phyloP scores from a whole-genome alignment of 2,113 vertebrate genomes.

The Piprites chloris region DNA sequence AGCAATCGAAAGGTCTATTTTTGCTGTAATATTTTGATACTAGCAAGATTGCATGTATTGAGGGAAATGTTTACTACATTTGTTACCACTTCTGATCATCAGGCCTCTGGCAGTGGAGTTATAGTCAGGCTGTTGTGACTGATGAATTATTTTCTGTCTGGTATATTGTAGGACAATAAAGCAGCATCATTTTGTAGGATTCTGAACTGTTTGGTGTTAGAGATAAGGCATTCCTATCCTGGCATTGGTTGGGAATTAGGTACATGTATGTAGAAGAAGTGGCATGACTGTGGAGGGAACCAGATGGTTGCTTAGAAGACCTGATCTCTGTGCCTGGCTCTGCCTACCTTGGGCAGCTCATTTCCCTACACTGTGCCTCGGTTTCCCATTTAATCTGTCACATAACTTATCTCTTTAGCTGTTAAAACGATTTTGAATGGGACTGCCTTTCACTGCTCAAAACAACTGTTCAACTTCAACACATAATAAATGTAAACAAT shows the following conservation, averaged over 20 bases:
- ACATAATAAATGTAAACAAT: background rate
- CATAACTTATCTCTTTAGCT: background rate
- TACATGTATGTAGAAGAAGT: rapidly evolving
- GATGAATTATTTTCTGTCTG: background rate
- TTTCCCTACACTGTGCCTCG: background rate
- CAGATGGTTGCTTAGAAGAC: background rate
- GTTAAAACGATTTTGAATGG: background rate
- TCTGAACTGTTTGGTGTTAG: background rate
- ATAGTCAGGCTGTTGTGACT: background rate
- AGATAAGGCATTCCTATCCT: background rate
- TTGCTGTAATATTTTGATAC: background rate
- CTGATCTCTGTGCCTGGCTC: background rate
- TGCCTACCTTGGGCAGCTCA: background rate
- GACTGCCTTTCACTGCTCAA: background rate
- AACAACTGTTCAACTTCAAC: background rate
- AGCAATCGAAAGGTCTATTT: background rate
- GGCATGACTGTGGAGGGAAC: background rate
- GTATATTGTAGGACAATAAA: background rate
- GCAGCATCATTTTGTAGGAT: background rate
- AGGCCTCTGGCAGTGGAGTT: background rate
- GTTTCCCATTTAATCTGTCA: background rate
- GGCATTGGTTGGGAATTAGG: background rate
- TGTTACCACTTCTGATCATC: background rate
- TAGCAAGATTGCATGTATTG: background rate
- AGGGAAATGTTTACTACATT: background rate